Percentiles rank a stretch among this genome's conserved stretches.
phyloP scores from a whole-genome alignment of 2,888 invertebrate species.

The Phyllotreta striolata region DNA sequence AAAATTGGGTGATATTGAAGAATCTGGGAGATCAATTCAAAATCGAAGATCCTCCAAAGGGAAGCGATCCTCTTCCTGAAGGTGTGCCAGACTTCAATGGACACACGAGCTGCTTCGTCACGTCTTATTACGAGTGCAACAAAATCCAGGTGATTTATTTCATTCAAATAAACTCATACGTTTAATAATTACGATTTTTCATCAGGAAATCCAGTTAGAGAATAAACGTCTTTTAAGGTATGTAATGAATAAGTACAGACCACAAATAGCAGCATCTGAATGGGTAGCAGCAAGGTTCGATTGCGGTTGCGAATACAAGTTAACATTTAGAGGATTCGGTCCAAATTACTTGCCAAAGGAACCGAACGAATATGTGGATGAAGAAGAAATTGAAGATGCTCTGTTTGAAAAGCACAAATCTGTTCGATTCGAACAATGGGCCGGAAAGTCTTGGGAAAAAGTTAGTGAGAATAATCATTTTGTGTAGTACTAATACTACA shows the following conservation, averaged over 20 bases:
- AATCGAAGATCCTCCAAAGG: constrained; percentile 63
- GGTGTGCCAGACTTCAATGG: constrained; percentile 59
- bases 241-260: constrained; percentile 63
- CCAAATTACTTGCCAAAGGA: constrained; percentile 22
- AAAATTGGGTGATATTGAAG: constrained; percentile 59
- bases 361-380: constrained; percentile 14
- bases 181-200: constrained; percentile 16
- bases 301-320: constrained; percentile 61
- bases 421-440: constrained; percentile 40
- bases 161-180: background rate
- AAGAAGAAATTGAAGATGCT: constrained; percentile 2
- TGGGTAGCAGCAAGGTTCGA: constrained; percentile 63
- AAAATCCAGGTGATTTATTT: constrained; percentile 60
- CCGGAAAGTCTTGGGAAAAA: constrained; percentile 42
- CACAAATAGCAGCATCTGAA: constrained; percentile 65
- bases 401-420: constrained; percentile 23
- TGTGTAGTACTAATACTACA: too few species aligned
- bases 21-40: constrained; percentile 62
- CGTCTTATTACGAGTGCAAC: constrained; percentile 62
- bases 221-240: constrained; percentile 43
- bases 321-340: constrained; percentile 42
- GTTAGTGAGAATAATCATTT: constrained; percentile 29
- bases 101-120: constrained; percentile 63
- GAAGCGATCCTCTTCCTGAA: constrained; percentile 59
- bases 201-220: constrained; percentile 39